A percentile compares a stretch with the other conserved stretches of the same genome.
Conservation (phyloP, 2,113 vertebrate species). For the Entosphenus tridentatus region DNA sequence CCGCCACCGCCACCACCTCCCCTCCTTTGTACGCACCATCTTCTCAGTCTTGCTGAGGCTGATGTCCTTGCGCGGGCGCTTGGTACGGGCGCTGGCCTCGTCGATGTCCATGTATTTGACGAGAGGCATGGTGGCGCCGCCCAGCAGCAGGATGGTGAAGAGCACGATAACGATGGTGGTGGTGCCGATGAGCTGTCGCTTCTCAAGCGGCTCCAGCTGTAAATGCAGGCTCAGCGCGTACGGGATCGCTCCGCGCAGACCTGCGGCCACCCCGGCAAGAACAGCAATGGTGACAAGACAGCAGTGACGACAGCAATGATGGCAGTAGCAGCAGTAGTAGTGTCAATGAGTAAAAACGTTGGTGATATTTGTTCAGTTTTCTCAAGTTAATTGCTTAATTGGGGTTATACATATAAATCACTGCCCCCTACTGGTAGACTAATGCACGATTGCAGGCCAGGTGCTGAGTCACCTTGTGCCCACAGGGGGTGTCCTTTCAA, state of each 20-base stretch:
- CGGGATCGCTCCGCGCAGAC: conserved; percentile 75
- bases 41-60: conserved; percentile 95
- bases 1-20: no score
- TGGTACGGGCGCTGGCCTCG: conserved; percentile 43
- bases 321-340: not conserved
- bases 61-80: conserved; percentile 61
- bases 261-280: conserved; percentile 18
- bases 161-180: conserved; percentile 90
- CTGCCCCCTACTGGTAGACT: no score
- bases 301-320: no score
- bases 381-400: no score
- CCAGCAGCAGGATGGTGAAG: conserved; percentile 73
- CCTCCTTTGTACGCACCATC: conserved; percentile 33
- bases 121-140: conserved; percentile 83
- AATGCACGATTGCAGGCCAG: no score
- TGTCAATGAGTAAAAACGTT: not conserved
- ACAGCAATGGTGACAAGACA: not conserved
- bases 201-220: conserved; percentile 77
- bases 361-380: no score
- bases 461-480: no score
- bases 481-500: no score
- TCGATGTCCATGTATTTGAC: conserved; percentile 81
- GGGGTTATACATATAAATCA: no score
- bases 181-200: conserved; percentile 81
- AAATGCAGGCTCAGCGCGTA: conserved; percentile 86